phyloP scores from a whole-genome alignment of 2,113 vertebrate genomes.

The Miniopterus natalensis region DNA sequence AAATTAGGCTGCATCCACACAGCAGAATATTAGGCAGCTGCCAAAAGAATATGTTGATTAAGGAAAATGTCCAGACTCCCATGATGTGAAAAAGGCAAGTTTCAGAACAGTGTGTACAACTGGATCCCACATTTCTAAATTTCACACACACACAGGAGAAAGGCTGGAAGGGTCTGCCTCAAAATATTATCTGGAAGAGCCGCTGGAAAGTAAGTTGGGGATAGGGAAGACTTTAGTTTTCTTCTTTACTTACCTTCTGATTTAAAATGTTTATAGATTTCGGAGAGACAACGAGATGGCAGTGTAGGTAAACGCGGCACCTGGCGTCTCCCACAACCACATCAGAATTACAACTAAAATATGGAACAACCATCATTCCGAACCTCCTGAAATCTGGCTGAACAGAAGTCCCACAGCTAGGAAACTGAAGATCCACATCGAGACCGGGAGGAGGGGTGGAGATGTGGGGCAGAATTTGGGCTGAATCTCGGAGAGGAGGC shows the following conservation, averaged over 20 bases:
- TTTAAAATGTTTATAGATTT: neutral
- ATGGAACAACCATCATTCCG: too few species aligned
- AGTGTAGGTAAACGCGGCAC: too few species aligned
- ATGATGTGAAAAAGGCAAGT: neutral
- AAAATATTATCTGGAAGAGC: neutral
- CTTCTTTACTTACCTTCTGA: slow-evolving; percentile 29
- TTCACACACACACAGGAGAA: neutral
- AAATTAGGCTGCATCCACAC: neutral
- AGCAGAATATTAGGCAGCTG: neutral
- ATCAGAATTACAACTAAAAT: too few species aligned
- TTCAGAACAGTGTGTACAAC: neutral
- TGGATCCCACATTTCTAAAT: neutral
- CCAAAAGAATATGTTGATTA: neutral
- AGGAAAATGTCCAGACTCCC: neutral
- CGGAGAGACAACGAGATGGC: too few species aligned
- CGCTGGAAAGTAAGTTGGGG: neutral
- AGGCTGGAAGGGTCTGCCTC: neutral
- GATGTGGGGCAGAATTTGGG: too few species aligned
- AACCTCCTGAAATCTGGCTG: too few species aligned
- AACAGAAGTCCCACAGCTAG: too few species aligned
- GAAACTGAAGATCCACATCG: too few species aligned
- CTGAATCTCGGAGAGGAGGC: too few species aligned
- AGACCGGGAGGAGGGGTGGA: too few species aligned
- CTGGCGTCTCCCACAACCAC: too few species aligned
- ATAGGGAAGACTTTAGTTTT: neutral